Evolutionary conservation across 2,113 vertebrate genomes (phyloP).

Genomic region (Muscicapa adusta): DNA sequence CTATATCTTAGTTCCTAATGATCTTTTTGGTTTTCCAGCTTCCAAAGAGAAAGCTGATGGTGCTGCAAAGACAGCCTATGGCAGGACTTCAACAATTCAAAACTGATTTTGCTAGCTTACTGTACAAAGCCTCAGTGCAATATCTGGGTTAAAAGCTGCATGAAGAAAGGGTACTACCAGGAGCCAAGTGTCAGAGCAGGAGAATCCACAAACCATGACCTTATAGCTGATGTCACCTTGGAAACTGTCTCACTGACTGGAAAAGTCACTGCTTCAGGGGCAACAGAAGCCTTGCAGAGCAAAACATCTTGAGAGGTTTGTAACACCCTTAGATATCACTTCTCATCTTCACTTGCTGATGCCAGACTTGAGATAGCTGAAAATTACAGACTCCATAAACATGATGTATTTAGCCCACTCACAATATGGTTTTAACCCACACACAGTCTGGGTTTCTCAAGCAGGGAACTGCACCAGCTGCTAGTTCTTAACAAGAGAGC

Average conservation of each 20-base stretch:
- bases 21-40: background rate
- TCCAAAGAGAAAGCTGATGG: background rate
- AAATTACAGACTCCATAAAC: background rate
- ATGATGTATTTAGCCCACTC: background rate
- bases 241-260: background rate
- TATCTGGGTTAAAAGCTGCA: background rate
- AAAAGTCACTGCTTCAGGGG: background rate
- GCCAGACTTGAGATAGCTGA: constrained; percentile 8
- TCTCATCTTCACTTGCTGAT: background rate
- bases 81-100: background rate
- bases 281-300: background rate
- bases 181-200: background rate
- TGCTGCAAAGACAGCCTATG: background rate
- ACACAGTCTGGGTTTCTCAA: constrained; percentile 11
- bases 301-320: background rate
- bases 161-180: background rate
- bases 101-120: background rate
- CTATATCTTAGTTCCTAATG: background rate
- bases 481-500: background rate
- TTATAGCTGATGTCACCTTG: background rate
- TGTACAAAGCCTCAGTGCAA: background rate
- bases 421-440: constrained; percentile 30
- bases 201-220: background rate
- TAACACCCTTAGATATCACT: background rate
- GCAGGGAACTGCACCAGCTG: background rate